Conservation (phyloP, 2,797 vertebrate species). For the Brotula barbata region DNA sequence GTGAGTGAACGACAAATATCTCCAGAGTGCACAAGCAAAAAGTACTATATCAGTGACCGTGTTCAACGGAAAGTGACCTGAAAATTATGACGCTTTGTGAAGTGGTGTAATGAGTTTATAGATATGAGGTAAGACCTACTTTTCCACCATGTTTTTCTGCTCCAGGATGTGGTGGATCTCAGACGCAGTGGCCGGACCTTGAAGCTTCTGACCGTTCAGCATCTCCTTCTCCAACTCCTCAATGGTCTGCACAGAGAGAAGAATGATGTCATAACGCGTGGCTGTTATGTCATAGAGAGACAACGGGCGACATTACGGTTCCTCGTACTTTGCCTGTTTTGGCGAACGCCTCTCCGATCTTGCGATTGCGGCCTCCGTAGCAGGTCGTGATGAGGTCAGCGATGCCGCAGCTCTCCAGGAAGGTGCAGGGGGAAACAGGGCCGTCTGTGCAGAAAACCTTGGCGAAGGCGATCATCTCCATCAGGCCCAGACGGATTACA, state of each 20-base stretch:
- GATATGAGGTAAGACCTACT: slow-evolving; percentile 80
- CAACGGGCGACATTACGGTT: background rate
- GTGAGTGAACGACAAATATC: no score
- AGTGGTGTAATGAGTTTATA: no score
- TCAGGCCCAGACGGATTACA: slow-evolving; percentile 93
- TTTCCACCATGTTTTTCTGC: slow-evolving; percentile 86
- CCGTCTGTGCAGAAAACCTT: slow-evolving; percentile 87
- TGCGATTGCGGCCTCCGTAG: slow-evolving; percentile 95
- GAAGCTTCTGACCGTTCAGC: slow-evolving; percentile 97
- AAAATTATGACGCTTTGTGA: background rate
- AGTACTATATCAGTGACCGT: no score
- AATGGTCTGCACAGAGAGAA: slow-evolving; percentile 80
- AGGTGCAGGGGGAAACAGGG: slow-evolving; percentile 83
- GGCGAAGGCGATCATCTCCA: slow-evolving; percentile 96
- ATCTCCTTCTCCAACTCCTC: slow-evolving; percentile 95
- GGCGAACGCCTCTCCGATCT: slow-evolving; percentile 91
- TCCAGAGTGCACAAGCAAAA: no score
- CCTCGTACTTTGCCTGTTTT: slow-evolving; percentile 83
- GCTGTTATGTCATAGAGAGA: background rate
- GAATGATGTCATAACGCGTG: background rate
- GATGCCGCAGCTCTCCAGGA: slow-evolving; percentile 95
- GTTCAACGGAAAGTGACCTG: no score
- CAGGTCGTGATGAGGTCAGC: slow-evolving; percentile 98
- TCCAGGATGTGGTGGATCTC: slow-evolving; percentile 89
- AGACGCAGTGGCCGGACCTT: slow-evolving; percentile 89